Evolutionary conservation across 2,113 vertebrate species (phyloP), one percentile per base, ranked within the genome.

Genomic region (Gallinago jamesoni): DNA sequence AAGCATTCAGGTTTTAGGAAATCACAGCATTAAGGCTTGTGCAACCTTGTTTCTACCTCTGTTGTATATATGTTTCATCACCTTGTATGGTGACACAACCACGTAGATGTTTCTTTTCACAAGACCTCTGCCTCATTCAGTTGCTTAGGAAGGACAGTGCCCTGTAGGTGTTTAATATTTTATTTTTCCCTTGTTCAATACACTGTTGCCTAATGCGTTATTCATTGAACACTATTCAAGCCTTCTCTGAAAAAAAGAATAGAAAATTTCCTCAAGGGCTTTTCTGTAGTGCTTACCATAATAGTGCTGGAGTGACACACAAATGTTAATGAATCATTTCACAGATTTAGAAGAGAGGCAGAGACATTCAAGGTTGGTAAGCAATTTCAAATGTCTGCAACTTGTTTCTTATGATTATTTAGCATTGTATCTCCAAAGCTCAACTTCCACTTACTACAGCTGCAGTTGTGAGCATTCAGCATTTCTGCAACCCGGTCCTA

Each of bases 101-200:
- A 85, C 28, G 24, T 1, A 55, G 30, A 35, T 8, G 63, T 91
- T 87, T 94, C 67, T 79, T 90, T 45, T 87, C 69, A 69, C 43
- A 90, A 70, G 68, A 78, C 48, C 50, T 90, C 90, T 94, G 64
- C 64, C 52, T 90, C 60, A 64, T 90, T 79, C 63, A 64, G 21
- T 89, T 87, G 16, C 85, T 84, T 86, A 88, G 57, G 68, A 93
- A 92, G 60, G 88, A 74, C 50, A 67, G 88, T 80, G 76, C 55
- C 31, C 48, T 68, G 47, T 72, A 92, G 18, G 41, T 82, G 56
- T 91, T 95, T 74, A 95, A 81, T 92, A 84, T 93, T 90, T 96
- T 59, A 89, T 92, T 89, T 39, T 78, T 88, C 72, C 50, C 56
- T 69, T 79, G 72, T 95, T 83, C 90, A 57, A 24, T 81, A 64